Evolutionary conservation across 2,888 invertebrate species (phyloP).

Genomic region (Atrina japonica): DNA sequence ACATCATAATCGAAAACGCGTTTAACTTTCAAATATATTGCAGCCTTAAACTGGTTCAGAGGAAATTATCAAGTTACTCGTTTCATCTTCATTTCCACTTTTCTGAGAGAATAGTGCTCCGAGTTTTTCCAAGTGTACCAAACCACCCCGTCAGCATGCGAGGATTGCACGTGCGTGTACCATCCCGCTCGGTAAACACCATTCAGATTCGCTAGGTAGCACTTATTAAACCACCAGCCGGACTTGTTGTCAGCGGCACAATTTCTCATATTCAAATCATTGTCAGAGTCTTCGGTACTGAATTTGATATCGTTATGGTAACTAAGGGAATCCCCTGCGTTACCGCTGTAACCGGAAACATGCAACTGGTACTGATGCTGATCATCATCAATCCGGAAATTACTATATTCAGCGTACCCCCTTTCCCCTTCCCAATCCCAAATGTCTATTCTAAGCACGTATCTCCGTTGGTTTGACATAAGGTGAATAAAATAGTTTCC

Average conservation of each 20-base stretch:
- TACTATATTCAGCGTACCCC: constrained; percentile 73
- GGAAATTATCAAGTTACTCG: constrained; percentile 14
- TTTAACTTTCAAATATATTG: no score
- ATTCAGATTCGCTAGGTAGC: constrained; percentile 76
- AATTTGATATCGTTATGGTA: constrained; percentile 78
- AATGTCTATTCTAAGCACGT: constrained; percentile 76
- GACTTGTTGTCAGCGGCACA: constrained; percentile 78
- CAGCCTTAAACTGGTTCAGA: no score
- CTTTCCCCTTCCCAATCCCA: constrained; percentile 79
- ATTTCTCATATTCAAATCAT: constrained; percentile 76
- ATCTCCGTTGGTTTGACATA: constrained; percentile 69
- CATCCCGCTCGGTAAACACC: constrained; percentile 77
- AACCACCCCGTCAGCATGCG: constrained; percentile 71
- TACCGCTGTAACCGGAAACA: constrained; percentile 68
- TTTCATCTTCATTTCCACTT: constrained; percentile 73
- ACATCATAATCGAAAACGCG: no score
- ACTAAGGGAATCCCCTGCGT: constrained; percentile 77
- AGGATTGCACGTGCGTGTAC: constrained; percentile 68
- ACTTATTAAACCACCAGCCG: constrained; percentile 79
- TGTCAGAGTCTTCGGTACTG: constrained; percentile 78
- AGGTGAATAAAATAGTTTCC: constrained; percentile 75
- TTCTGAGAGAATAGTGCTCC: constrained; percentile 76
- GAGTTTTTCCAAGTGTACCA: constrained; percentile 77
- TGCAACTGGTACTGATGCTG: constrained; percentile 69
- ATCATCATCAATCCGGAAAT: constrained; percentile 71